Base-by-base conservation (phyloP, 2,113 vertebrate genomes). In the Myxocyprinus asiaticus region DNA sequence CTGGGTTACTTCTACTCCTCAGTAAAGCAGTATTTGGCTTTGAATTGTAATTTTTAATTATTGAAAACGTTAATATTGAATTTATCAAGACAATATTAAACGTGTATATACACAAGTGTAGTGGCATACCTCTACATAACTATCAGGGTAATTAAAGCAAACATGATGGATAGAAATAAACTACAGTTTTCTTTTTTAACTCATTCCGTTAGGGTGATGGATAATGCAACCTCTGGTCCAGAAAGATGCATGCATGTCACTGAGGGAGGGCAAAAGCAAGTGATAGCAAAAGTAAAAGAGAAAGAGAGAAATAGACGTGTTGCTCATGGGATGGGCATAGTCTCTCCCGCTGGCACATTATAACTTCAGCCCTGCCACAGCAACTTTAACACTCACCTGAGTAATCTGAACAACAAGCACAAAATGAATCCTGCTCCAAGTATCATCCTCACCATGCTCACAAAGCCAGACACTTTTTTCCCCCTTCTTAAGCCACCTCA, bases 301-400 rank as follows among this genome's bases (percentile, higher is more conserved):
- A 58, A 59, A 66, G 62, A 11, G n/a, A 62, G 9, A 69, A 42
- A 62, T 6, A 9, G 4, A 59, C 2, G 7, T 63, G 45, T 50
- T 74, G 17, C 47, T 74, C 45, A 50, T 74, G 71, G 47, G 17
- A 74, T 6, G 15, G 71, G 7, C 15, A 33, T 50, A 74, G 62
- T 74, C 71, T 62, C 71, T 74, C 17, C 71, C 59, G 11, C 71
- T 74, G 71, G 71, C 10, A 74, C n/a, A 50, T 74, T 50, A 48
- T 74, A 17, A 50, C 55, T 74, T 50, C 15, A 22, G 71, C 11
- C 17, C 10, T 0, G 2, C 7, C 71, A 74, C 14, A 50, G 71
- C 45, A 74, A 61, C 17, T 74, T 48, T 74, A 74, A 62, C 7
- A 74, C 15, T 58, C 71, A 50, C 71, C 71, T 50, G 62, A 74